Percentiles rank a stretch among this genome's conserved stretches.
These are phyloP conservation scores for Drosophila ironensis DNA, from an alignment of 1,140 invertebrate species.

Conservation along the genomic window DNA sequence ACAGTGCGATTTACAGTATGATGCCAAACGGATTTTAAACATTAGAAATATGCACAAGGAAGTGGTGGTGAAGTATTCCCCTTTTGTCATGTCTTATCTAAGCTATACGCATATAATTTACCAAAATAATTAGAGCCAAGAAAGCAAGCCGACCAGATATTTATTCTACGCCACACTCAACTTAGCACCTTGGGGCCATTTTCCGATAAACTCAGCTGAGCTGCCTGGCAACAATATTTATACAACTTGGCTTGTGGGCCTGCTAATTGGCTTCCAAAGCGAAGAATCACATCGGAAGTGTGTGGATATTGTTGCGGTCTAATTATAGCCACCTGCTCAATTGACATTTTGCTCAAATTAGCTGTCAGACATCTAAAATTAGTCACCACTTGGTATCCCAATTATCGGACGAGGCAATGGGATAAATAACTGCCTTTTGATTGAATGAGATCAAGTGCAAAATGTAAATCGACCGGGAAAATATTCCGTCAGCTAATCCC, in stretches of 20 bases:
- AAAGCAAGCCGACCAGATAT: slow-evolving; percentile 15
- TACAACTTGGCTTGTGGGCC: slow-evolving; percentile 14
- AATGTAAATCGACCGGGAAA: no score
- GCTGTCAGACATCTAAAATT: slow-evolving; percentile 9
- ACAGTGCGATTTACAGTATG: neutral
- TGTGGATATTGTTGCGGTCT: slow-evolving; percentile 7
- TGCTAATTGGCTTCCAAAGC: slow-evolving; percentile 29
- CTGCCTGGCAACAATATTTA: slow-evolving; percentile 19
- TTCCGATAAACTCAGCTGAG: slow-evolving; percentile 10
- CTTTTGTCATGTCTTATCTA: slow-evolving; percentile 6
- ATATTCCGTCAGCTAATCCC: no score
- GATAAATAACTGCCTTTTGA: neutral
- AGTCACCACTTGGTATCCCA: slow-evolving; percentile 8
- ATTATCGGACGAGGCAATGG: neutral
- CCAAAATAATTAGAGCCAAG: slow-evolving; percentile 16
- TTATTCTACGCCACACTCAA: slow-evolving; percentile 19
- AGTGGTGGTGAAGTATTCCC: no score
- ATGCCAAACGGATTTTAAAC: neutral
- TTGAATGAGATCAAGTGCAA: neutral
- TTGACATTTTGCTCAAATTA: slow-evolving; percentile 30
- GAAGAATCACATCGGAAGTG: slow-evolving; percentile 30
- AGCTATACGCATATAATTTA: slow-evolving; percentile 1
- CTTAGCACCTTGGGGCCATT: slow-evolving; percentile 33
- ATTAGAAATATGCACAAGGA: no score
- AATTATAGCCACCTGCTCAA: slow-evolving; percentile 33